Evolutionary conservation across 1,140 invertebrate genomes (phyloP).

Genomic region (Zaprionus kolodkinae): DNA sequence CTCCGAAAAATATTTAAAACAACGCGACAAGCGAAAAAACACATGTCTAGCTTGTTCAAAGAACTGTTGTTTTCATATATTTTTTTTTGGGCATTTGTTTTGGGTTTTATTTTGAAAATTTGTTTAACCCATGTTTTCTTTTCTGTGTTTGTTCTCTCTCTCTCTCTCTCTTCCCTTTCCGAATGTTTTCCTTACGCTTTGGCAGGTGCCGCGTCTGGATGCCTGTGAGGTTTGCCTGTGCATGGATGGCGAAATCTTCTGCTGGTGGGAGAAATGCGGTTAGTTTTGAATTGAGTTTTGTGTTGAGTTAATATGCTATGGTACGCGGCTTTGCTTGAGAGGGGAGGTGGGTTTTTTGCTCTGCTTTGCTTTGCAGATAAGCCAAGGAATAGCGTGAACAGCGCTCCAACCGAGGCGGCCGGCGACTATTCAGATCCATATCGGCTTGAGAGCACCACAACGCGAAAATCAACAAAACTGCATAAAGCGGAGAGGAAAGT

Average conservation of each 20-base stretch:
- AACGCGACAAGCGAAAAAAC: conserved; percentile 11
- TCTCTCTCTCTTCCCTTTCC: neutral
- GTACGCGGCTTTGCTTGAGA: conserved; percentile 37
- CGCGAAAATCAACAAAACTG: conserved; percentile 77
- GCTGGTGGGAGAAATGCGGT: conserved; percentile 89
- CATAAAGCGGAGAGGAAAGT: conserved; percentile 69
- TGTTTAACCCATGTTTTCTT: conserved; percentile 27
- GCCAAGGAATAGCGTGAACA: conserved; percentile 55
- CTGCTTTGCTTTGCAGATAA: conserved; percentile 61
- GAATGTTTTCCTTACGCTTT: conserved; percentile 15
- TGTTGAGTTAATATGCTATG: conserved; percentile 38
- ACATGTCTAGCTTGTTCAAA: conserved; percentile 23
- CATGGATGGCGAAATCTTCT: conserved; percentile 90
- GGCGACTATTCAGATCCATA: conserved; percentile 77
- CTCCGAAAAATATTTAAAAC: neutral
- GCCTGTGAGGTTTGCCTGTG: conserved; percentile 89
- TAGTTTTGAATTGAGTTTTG: conserved; percentile 64
- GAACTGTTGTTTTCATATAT: neutral
- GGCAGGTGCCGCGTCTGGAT: conserved; percentile 86
- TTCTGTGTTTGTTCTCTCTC: conserved; percentile 1
- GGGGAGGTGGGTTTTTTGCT: conserved; percentile 57
- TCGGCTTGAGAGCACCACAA: conserved; percentile 73
- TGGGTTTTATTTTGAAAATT: conserved; percentile 1
- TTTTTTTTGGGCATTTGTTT: neutral
- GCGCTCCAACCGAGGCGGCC: conserved; percentile 5